Percentiles rank a stretch among this genome's conserved stretches.
Conservation (phyloP, 2,797 vertebrate species). For the Pterois miles region DNA sequence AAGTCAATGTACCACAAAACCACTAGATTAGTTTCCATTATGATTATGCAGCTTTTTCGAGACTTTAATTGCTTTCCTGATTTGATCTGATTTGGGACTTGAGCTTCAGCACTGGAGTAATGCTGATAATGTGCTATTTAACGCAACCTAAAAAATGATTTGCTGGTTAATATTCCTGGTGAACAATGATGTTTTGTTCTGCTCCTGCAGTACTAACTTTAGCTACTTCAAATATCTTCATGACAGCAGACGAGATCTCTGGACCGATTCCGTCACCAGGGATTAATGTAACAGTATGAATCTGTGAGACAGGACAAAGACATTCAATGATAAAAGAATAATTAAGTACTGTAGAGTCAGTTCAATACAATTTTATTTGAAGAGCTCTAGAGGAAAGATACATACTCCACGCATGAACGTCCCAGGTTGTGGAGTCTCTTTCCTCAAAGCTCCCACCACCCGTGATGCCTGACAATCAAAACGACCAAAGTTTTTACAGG, state of each 20-base stretch:
- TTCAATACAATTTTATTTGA: not conserved
- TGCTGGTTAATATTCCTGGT: not conserved
- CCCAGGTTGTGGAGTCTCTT: slow-evolving; percentile 84
- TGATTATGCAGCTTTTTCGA: not conserved
- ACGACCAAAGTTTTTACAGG: not conserved
- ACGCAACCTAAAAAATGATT: not conserved
- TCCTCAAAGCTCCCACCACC: slow-evolving; percentile 86
- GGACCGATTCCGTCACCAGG: slow-evolving; percentile 98
- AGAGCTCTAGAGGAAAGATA: not conserved
- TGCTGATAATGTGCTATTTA: not conserved
- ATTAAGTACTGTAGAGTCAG: not conserved
- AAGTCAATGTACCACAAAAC: not conserved
- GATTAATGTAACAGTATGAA: slow-evolving; percentile 95
- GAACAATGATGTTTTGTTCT: not conserved
- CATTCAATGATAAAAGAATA: not conserved
- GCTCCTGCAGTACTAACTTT: slow-evolving; percentile 81
- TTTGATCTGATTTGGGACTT: not conserved
- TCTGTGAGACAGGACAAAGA: slow-evolving; percentile 76
- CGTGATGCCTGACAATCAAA: slow-evolving; percentile 85
- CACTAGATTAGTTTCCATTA: not conserved
- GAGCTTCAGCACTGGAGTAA: not conserved
- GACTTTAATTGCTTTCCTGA: not conserved
- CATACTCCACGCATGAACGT: slow-evolving; percentile 85
- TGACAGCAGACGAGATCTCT: slow-evolving; percentile 92
- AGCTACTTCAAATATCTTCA: slow-evolving; percentile 96